These are phyloP conservation scores for Halictus ligatus DNA, from an alignment of 2,888 invertebrate genomes.

Conservation along the genomic window DNA sequence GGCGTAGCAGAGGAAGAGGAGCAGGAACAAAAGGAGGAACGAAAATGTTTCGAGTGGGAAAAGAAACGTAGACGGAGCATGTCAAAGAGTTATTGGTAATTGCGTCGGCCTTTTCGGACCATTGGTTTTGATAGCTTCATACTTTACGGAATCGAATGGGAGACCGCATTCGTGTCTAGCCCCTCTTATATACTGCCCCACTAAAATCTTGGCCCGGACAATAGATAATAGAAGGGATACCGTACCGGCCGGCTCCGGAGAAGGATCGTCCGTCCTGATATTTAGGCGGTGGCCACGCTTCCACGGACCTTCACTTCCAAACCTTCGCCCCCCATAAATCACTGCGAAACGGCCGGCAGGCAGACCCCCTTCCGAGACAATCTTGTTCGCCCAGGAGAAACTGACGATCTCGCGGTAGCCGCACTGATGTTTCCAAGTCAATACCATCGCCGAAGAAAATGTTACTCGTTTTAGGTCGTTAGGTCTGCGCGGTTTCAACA, in stretches of 20 bases:
- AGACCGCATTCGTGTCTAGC: conserved; percentile 77
- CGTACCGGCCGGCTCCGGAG: conserved; percentile 46
- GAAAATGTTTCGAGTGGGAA: conserved; percentile 67
- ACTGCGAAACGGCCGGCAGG: conserved; percentile 36
- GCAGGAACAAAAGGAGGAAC: conserved; percentile 5
- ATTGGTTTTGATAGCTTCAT: conserved; percentile 84
- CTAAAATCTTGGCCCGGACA: conserved; percentile 75
- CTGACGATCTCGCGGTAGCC: neutral
- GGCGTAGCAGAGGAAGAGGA: neutral
- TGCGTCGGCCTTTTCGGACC: conserved; percentile 80
- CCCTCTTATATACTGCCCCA: conserved; percentile 73
- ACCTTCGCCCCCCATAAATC: conserved; percentile 40
- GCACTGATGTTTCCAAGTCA: neutral
- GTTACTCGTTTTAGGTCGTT: neutral
- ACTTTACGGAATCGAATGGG: conserved; percentile 82
- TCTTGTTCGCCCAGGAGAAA: neutral
- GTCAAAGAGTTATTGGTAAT: conserved; percentile 83
- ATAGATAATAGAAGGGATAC: conserved; percentile 76
- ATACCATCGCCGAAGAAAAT: neutral
- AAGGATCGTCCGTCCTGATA: conserved; percentile 62
- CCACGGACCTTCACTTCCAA: conserved; percentile 40
- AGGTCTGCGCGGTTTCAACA: neutral
- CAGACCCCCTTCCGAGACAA: conserved; percentile 11
- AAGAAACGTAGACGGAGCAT: conserved; percentile 73
- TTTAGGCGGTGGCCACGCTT: conserved; percentile 59